Base-by-base conservation (phyloP, 1,140 invertebrate species). In the Grapholita molesta region DNA sequence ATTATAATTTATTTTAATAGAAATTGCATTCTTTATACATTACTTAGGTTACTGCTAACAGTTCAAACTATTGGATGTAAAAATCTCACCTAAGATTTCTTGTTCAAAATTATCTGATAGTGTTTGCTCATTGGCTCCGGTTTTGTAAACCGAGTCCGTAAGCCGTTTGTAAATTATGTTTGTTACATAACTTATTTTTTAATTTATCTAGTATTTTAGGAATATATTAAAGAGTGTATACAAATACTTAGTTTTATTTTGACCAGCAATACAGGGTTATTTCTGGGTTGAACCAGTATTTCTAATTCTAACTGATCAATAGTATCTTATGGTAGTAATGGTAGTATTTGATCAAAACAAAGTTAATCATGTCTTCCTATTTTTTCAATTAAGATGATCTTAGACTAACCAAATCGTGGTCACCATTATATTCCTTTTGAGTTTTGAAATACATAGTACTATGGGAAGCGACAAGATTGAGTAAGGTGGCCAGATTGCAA, bases 121-220 rank as follows among this genome's bases (percentile, higher is more conserved):
- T 70, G 66, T 72, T 71, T 68, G 25, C 67, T 38, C n/a, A 61
- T 38, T 35, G 70, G 71, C 72, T 71, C 76, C 74, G 72, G 73
- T 78, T 71, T 75, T 69, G 68, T 69, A 69, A 75, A 69, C 70
- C 25, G 66, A 73, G 73, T 68, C 55, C 32, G 70, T 76, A 33
- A 21, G 35, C 38, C 12, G 69, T 68, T n/a, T 79, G 71, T 77
- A 77, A 66, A 78, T 79, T 83, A 77, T 78, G 76, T 89, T 87
- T 86, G 80, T 89, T 88, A 84, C 72, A 76, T 86, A 87, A 86
- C 79, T 88, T 86, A 85, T 84, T 85, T 85, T 76, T 79, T 86
- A 85, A 89, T 83, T 86, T 88, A 89, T 85, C 74, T 75, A 73
- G 80, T 82, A 84, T 83, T 82, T 83, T 84, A 87, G 78, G 72